Percentiles rank a stretch among this genome's conserved stretches.
phyloP scores from a whole-genome alignment of 53 echinoderm and acorn worm genomes.

The Echinarachnius parma region DNA sequence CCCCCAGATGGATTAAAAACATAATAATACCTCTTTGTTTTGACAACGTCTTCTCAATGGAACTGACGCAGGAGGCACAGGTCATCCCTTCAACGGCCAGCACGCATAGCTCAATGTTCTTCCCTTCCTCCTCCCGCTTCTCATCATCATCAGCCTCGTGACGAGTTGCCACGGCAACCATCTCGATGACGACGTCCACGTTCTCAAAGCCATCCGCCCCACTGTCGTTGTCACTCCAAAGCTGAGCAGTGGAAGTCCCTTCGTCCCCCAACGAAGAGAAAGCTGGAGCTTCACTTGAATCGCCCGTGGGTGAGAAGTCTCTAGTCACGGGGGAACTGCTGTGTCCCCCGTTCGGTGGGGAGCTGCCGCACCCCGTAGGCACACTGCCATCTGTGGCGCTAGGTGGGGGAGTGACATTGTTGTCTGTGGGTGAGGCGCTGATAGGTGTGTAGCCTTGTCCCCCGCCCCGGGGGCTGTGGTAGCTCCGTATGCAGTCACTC shows the following conservation, averaged over 20 bases:
- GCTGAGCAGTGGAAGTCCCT: background rate
- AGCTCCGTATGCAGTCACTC: slow-evolving; percentile 38
- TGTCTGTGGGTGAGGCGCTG: no score
- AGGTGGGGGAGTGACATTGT: background rate
- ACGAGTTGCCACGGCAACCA: background rate
- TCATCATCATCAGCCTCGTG: slow-evolving; percentile 2
- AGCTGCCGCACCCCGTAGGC: no score
- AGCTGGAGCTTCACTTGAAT: no score
- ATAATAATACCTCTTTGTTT: slow-evolving; percentile 70
- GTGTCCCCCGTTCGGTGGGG: no score
- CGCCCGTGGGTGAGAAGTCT: no score
- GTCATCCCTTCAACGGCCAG: slow-evolving; percentile 85
- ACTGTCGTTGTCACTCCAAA: background rate
- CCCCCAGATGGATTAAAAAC: no score
- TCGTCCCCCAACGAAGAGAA: no score
- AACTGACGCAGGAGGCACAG: slow-evolving; percentile 89
- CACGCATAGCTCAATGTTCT: slow-evolving; percentile 44
- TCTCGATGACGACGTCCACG: slow-evolving; percentile 38
- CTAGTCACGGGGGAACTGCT: no score
- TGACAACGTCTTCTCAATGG: slow-evolving; percentile 79
- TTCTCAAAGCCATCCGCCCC: background rate
- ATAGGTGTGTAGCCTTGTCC: background rate
- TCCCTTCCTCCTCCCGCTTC: background rate
- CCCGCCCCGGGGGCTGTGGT: slow-evolving; percentile 48
- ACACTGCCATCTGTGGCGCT: background rate